Base-by-base conservation (phyloP, 92 coral and sea anemone genomes). In the Umimayanthus kanabou region DNA sequence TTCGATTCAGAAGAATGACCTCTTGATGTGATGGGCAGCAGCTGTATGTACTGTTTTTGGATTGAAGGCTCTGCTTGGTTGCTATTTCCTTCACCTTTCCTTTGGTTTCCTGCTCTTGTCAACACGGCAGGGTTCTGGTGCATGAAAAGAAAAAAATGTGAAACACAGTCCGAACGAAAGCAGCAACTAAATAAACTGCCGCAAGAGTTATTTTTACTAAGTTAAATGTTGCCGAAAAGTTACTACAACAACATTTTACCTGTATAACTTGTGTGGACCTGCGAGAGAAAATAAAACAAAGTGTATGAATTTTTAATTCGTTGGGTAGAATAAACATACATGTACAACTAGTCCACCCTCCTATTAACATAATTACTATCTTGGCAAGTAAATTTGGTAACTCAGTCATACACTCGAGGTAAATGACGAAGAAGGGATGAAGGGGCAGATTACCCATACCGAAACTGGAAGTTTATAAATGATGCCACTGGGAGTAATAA, bases 1-100 rank as follows among this genome's bases (percentile, higher is more conserved):
- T 9, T 66, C 72, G 26, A 66, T 15, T 66, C 72, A 66, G 72
- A 66, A 66, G 72, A 66, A 14, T 66, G 72, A 66, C 28, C 72
- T 66, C 72, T 66, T 66, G 72, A 25, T 66, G 72, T 66, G 20
- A 66, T 66, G n/a, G 72, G 72, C 72, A 66, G 72, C 72, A 66
- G 29, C 72, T 66, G 72, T 28, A 66, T 66, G 72, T 66, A 66
- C 20, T 20, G 28, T 22, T 3, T 3, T 66, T 18, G 72, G 26
- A 18, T 66, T 66, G 72, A 66, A 66, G 72, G 72, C 72, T 66
- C 72, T 9, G 67, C 67, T 66, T 66, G 72, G 72, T 66, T 66
- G n/a, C 72, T 20, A 66, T 66, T 66, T 66, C 5, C 72, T 66
- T 66, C 72, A 22, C 72, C 72, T 66, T n/a, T 66, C 72, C 20